Evolutionary conservation across 30 jellyfish, hydroid and myxozoan species (phyloP), one percentile per base, ranked within the genome.

Genomic region (Mastigias papua): DNA sequence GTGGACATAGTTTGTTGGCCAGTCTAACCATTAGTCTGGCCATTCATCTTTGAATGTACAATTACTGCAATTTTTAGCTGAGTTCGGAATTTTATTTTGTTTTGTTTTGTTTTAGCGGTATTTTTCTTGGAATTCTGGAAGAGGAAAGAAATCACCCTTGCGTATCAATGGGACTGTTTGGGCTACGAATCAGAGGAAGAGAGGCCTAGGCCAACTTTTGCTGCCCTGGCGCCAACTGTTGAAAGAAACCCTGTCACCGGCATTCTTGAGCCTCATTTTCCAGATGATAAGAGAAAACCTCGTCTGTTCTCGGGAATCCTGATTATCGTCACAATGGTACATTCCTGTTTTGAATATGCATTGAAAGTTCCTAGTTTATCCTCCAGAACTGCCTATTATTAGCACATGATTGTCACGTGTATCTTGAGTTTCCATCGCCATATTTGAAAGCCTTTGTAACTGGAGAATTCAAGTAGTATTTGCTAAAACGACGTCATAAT

Each of bases 201-300:
- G 75, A 70, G 98, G 42, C 97, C 99, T 0, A 92, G 99, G 20
- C 99, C 99, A 27, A 95, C 99, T 17, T 95, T 90, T 87, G 99
- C 99, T 49, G 99, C 99, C 9, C 91, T 95, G 25, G 99, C 99
- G 35, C 99, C 99, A 33, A 89, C 99, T 4, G 99, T 95, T 49
- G 99, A 95, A 77, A 79, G 99, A 67, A 95, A 95, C 84, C 99
- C 99, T 1, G 94, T 95, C 94, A 95, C 99, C 1, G 99, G 99
- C 5, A 86, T 95, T 8, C 96, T 96, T 11, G 99, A 95, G 46
- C 99, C 99, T 2, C 99, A 95, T 82, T 95, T 95, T 87, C 99
- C 99, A 4, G 84, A 91, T 34, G 97, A 95, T 35, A 92, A 86
- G 26, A 86, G 99, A 69, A 91, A 92, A 34, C 98, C 98, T 32